phyloP scores from a whole-genome alignment of 1,140 invertebrate species.

The Charaxes varanes region DNA sequence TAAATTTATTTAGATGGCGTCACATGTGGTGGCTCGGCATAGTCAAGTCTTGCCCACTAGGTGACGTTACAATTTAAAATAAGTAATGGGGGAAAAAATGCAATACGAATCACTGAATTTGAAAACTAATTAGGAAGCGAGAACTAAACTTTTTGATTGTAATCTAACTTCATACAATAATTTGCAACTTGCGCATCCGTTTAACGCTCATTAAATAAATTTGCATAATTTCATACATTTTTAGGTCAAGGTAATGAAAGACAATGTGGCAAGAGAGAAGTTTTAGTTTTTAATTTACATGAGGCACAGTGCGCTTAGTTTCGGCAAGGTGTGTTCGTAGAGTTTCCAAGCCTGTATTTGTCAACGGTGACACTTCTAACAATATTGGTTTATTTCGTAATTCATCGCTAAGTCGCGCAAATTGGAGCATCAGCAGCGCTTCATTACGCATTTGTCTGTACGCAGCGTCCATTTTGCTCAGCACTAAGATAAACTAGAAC shows the following conservation, averaged over 20 bases:
- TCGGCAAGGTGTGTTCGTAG: conserved; percentile 78
- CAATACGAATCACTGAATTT: too few species aligned
- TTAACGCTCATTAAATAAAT: conserved; percentile 20
- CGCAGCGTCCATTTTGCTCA: conserved; percentile 88
- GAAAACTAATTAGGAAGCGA: too few species aligned
- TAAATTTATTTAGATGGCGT: too few species aligned
- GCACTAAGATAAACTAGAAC: conserved; percentile 80
- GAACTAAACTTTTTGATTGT: too few species aligned
- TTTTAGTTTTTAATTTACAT: conserved; percentile 12
- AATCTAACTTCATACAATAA: conserved; percentile 3
- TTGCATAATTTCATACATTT: conserved; percentile 15
- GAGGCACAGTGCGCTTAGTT: conserved; percentile 27
- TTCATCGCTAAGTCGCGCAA: conserved; percentile 78
- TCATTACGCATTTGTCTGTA: conserved; percentile 89
- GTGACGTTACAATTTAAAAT: too few species aligned
- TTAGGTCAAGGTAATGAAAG: conserved; percentile 24
- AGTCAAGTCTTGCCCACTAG: too few species aligned
- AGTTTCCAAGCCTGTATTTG: conserved; percentile 79
- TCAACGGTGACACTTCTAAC: conserved; percentile 82
- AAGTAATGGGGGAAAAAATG: too few species aligned
- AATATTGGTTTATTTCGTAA: conserved; percentile 79
- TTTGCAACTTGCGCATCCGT: conserved; percentile 18
- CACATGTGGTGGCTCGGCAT: too few species aligned
- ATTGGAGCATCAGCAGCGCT: conserved; percentile 85
- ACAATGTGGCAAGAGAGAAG: conserved; percentile 3